A percentile compares a stretch with the other conserved stretches of the same genome.
phyloP scores from a whole-genome alignment of 2,888 invertebrate species.

The Charanyca ferruginea region DNA sequence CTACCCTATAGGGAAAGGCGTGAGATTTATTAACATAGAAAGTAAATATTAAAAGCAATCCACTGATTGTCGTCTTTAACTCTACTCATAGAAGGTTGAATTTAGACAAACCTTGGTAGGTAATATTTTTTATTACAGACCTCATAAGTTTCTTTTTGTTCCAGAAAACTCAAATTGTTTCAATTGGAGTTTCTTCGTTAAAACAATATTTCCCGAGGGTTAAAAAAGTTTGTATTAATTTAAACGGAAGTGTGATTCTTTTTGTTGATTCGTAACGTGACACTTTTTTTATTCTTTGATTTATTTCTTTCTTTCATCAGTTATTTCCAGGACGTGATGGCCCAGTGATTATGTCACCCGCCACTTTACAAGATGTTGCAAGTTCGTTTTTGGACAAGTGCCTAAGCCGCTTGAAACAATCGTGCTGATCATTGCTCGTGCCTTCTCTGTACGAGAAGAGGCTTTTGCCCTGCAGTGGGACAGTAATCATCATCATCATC shows the following conservation, averaged over 20 bases:
- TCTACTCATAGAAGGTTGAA: not conserved
- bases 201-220: constrained; percentile 53
- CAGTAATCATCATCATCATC: too few relatives aligned
- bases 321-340: too few relatives aligned
- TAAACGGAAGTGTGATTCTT: constrained; percentile 16
- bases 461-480: too few relatives aligned
- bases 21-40: not conserved
- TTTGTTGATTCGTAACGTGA: not conserved
- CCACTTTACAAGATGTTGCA: too few relatives aligned
- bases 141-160: constrained; percentile 32
- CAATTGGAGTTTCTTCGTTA: constrained; percentile 38
- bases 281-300: not conserved
- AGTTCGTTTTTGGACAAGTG: too few relatives aligned
- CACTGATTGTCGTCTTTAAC: not conserved
- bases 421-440: too few relatives aligned
- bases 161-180: constrained; percentile 27
- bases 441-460: too few relatives aligned
- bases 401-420: too few relatives aligned
- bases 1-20: not conserved
- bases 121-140: not conserved
- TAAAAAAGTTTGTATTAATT: constrained; percentile 39
- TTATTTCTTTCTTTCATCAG: too few relatives aligned
- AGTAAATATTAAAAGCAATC: not conserved
- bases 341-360: too few relatives aligned
- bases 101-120: not conserved